phyloP scores from a whole-genome alignment of 2,113 vertebrate species.

The Eolophus roseicapilla region DNA sequence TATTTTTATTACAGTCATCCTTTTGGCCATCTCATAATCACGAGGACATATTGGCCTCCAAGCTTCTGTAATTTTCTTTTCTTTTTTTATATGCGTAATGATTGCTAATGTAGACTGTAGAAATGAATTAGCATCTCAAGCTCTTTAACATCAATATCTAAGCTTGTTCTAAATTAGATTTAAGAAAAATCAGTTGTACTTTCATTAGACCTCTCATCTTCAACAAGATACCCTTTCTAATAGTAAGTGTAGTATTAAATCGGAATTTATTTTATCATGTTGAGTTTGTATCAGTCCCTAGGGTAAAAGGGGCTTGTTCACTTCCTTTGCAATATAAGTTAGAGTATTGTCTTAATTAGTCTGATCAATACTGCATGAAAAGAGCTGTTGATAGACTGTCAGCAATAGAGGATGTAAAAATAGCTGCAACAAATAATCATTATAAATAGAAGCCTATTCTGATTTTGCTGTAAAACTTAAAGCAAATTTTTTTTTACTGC shows the following conservation, averaged over 20 bases:
- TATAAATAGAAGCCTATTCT: neutral
- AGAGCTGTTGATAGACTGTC: neutral
- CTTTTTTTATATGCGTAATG: neutral
- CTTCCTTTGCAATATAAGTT: neutral
- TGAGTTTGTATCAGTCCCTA: neutral
- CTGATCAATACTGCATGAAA: neutral
- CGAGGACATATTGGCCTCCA: neutral
- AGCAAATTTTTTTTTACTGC: neutral
- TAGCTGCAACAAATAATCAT: neutral
- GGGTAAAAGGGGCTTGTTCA: neutral
- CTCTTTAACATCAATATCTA: neutral
- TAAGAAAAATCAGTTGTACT: neutral
- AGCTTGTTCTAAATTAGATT: neutral
- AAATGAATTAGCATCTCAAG: neutral
- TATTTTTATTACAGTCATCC: neutral
- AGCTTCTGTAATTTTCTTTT: neutral
- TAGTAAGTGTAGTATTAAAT: neutral
- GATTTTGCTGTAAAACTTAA: neutral
- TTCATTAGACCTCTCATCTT: neutral
- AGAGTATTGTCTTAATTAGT: neutral
- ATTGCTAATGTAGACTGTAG: neutral
- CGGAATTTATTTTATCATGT: constrained; percentile 4
- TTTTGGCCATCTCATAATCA: neutral
- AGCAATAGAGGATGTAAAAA: neutral
- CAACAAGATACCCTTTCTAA: neutral